A percentile compares a stretch with the other conserved stretches of the same genome.
Conservation (phyloP, 2,113 vertebrate species). For the Cynoglossus semilaevis region DNA sequence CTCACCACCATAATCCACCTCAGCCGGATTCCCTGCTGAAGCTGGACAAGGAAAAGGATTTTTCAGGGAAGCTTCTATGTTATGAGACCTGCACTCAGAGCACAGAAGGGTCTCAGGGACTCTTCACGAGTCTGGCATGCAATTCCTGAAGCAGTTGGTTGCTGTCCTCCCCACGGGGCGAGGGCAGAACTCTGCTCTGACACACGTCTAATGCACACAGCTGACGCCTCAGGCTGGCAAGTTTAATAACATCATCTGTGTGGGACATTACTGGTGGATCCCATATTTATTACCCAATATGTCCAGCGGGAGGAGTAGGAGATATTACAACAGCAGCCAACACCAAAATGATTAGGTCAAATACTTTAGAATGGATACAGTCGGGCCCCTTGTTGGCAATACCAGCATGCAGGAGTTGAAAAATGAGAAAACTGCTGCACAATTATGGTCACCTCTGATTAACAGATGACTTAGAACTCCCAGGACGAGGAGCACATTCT, state of each 20-base stretch:
- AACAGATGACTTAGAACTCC: constrained; percentile 52
- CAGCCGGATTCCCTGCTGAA: constrained; percentile 20
- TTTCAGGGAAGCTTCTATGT: constrained; percentile 32
- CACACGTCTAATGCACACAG: constrained; percentile 64
- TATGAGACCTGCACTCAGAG: constrained; percentile 41
- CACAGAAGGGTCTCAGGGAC: constrained; percentile 47
- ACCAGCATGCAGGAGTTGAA: constrained; percentile 24
- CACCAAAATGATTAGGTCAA: constrained; percentile 33
- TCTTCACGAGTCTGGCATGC: constrained; percentile 59
- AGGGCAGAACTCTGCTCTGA: constrained; percentile 40
- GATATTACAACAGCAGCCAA: constrained; percentile 55
- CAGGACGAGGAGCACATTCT: constrained; percentile 27
- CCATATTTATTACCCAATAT: constrained; percentile 69
- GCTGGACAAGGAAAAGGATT: constrained; percentile 21
- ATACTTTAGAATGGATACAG: constrained; percentile 44
- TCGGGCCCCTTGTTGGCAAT: constrained; percentile 40
- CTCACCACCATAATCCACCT: constrained; percentile 21
- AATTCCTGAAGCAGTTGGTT: constrained; percentile 64
- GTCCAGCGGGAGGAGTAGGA: constrained; percentile 45
- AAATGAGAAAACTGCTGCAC: constrained; percentile 31
- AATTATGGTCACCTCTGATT: constrained; percentile 47
- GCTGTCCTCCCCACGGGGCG: constrained; percentile 27
- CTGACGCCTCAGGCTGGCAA: constrained; percentile 67
- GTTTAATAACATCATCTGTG: constrained; percentile 69
- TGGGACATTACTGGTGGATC: constrained; percentile 56